Base-by-base conservation (phyloP, 2,888 invertebrate species). In the Gortyna flavago region DNA sequence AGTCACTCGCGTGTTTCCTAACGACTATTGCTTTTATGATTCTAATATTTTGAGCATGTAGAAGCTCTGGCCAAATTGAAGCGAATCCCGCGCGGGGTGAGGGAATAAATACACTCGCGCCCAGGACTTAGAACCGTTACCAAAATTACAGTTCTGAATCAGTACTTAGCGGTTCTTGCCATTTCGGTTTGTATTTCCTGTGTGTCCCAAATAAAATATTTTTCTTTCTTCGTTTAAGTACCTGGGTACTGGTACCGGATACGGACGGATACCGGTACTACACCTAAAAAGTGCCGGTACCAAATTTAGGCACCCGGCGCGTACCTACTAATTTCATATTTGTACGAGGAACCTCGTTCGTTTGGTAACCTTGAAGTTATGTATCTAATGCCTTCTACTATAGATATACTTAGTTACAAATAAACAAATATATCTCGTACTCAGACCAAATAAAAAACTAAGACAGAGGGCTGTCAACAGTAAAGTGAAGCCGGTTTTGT, bases 1-100 rank as follows among this genome's bases (percentile, higher is more conserved):
- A 89, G 87, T 84, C 61, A 77, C 80, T 80, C 80, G 83, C 85
- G 65, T 89, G 85, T 88, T 88, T 87, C 84, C 80, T 88, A 90
- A 88, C 82, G 86, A 85, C 68, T 87, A 86, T 89, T 85, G 81
- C 79, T 83, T 84, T 84, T 81, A 85, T 81, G 80, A 76, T 85
- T 71, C 71, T 51, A 25, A 72, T 35, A 54, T 69, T 84, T 83
- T 77, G 51, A 69, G 62, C 61, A 32, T 71, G 35, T 18, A 6
- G 18, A 9, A 5, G 32, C n/a, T 54, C 35, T 6, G 51, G 9
- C 35, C 9, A 16, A 32, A 68, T 5, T 25, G 35, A 68, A 32
- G 9, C 25, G 16, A 16, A 68, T 35, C 5, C 25, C 25, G 6
- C 9, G 9, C 16, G 25, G 32, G 21, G 2, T 67, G 8, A 13